Percentiles rank a stretch among this genome's conserved stretches.
Conservation (phyloP, 1,140 invertebrate species). For the Hermatobates lingyangjiaoensis region DNA sequence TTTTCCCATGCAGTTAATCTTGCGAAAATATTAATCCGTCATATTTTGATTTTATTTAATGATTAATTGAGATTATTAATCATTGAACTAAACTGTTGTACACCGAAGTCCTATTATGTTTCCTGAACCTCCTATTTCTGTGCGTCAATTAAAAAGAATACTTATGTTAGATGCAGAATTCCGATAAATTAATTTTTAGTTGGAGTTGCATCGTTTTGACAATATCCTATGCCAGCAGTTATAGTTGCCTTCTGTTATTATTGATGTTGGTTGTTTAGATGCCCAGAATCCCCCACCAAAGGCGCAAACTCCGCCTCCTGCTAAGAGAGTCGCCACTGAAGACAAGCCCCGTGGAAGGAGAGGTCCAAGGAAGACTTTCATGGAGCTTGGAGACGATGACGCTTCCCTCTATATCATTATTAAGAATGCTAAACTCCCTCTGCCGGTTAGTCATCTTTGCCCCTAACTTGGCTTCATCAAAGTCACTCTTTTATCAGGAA, state of each 20-base stretch:
- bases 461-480: too few relatives aligned
- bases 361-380: conserved; percentile 11
- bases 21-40: too few relatives aligned
- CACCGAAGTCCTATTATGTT: too few relatives aligned
- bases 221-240: neutral
- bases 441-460: conserved; percentile 55
- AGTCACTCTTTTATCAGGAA: too few relatives aligned
- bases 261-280: conserved; percentile 2
- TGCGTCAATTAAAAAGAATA: too few relatives aligned
- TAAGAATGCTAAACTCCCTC: conserved; percentile 51
- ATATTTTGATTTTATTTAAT: too few relatives aligned
- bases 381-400: conserved; percentile 45
- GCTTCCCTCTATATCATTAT: conserved; percentile 65
- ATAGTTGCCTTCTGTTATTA: neutral
- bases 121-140: too few relatives aligned
- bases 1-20: too few relatives aligned
- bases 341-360: conserved; percentile 21
- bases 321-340: conserved; percentile 20
- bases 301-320: conserved; percentile 18
- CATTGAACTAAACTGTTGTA: too few relatives aligned
- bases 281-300: conserved; percentile 19
- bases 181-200: too few relatives aligned
- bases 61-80: too few relatives aligned
- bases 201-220: neutral
- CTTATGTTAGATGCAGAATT: too few relatives aligned